These are phyloP conservation scores for Hylyphantes graminicola DNA, from an alignment of 1,140 invertebrate species.

Conservation along the genomic window DNA sequence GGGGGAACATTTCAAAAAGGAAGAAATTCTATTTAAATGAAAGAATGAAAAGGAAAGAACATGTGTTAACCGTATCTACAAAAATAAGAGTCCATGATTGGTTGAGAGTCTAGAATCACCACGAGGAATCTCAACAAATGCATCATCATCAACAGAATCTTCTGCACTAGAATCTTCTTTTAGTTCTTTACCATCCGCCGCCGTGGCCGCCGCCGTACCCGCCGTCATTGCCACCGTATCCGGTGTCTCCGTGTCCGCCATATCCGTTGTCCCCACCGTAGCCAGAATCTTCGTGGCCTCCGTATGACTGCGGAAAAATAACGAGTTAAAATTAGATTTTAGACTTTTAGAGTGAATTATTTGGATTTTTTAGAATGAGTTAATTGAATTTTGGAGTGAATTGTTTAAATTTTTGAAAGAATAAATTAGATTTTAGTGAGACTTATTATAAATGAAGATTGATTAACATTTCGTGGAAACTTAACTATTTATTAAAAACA, in stretches of 20 bases:
- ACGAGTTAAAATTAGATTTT: too few species aligned
- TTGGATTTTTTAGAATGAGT: too few species aligned
- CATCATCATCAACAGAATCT: constrained; percentile 10
- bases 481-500: too few species aligned
- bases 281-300: constrained; percentile 15
- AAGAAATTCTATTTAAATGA: neutral
- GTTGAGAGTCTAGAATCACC: constrained; percentile 6
- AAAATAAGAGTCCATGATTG: constrained; percentile 44
- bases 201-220: constrained; percentile 45
- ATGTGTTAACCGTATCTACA: constrained; percentile 46
- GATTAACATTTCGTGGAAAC: too few species aligned
- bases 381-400: too few species aligned
- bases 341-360: too few species aligned
- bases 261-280: constrained; percentile 1
- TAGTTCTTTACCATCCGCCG: constrained; percentile 29
- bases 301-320: neutral
- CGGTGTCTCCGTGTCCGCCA: neutral
- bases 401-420: too few species aligned
- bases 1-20: constrained; percentile 7
- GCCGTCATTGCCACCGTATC: constrained; percentile 12
- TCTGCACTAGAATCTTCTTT: constrained; percentile 1
- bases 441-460: too few species aligned
- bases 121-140: neutral
- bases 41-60: constrained; percentile 23
- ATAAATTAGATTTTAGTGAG: too few species aligned